phyloP scores from a whole-genome alignment of 2,113 vertebrate species.

The Marmota flaviventris region DNA sequence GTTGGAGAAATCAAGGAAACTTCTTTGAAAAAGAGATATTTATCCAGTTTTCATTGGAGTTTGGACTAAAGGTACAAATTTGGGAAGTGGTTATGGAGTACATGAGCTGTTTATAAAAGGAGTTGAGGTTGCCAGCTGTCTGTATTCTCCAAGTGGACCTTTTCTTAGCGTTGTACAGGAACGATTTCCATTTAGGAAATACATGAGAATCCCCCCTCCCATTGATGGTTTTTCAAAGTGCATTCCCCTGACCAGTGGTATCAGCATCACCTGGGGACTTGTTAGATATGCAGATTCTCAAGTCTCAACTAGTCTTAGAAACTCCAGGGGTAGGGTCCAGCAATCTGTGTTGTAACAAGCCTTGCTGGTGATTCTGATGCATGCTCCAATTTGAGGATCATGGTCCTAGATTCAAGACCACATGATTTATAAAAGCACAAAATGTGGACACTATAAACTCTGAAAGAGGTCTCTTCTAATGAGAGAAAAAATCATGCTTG shows the following conservation, averaged over 20 bases:
- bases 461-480: background rate
- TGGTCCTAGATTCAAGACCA: background rate
- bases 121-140: background rate
- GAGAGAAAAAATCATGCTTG: background rate
- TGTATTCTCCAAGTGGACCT: background rate
- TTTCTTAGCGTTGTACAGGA: background rate
- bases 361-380: background rate
- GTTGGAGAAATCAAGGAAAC: background rate
- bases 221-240: background rate
- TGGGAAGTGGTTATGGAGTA: background rate
- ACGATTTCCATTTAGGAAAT: background rate
- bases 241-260: background rate
- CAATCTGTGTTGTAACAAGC: background rate
- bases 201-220: background rate
- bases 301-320: background rate
- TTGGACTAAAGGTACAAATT: conserved; percentile 1
- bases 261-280: background rate
- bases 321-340: background rate
- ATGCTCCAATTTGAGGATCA: background rate
- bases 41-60: background rate
- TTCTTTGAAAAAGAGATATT: background rate
- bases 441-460: background rate
- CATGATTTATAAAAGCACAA: background rate
- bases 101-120: background rate
- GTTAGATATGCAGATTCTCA: background rate